phyloP scores from a whole-genome alignment of 2,888 invertebrate species.

The Hesperia comma region DNA sequence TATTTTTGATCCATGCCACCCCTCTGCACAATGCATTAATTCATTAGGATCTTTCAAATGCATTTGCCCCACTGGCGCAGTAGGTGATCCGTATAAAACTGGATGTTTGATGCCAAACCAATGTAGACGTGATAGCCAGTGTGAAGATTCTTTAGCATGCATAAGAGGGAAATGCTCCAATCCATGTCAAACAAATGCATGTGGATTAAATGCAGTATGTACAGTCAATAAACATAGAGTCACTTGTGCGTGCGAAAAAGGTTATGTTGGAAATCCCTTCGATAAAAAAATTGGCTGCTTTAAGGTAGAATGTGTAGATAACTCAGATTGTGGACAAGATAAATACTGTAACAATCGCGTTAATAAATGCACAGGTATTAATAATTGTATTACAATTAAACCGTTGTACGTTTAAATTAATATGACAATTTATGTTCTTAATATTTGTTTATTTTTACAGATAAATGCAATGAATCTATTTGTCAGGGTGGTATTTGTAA shows the following conservation, averaged over 20 bases:
- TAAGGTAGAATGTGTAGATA: conserved; percentile 92
- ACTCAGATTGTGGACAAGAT: conserved; percentile 89
- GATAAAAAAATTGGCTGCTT: conserved; percentile 92
- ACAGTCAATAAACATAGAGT: conserved; percentile 88
- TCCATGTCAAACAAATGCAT: conserved; percentile 88
- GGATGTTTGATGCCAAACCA: conserved; percentile 91
- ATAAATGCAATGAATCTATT: conserved; percentile 90
- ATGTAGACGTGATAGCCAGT: conserved; percentile 89
- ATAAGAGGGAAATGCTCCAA: conserved; percentile 90
- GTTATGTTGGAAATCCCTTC: conserved; percentile 91
- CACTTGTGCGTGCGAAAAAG: conserved; percentile 90
- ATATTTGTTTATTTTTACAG: conserved; percentile 66
- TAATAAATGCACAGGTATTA: conserved; percentile 91
- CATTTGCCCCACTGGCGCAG: conserved; percentile 89
- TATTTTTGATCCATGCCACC: conserved; percentile 89
- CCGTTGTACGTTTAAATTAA: conserved; percentile 13
- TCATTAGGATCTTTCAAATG: conserved; percentile 92
- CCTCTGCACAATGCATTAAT: conserved; percentile 91
- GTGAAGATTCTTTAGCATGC: conserved; percentile 90
- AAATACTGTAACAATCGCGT: conserved; percentile 89
- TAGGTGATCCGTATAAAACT: conserved; percentile 86
- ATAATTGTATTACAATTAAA: conserved; percentile 8
- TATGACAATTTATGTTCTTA: conserved; percentile 1
- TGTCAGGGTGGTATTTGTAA: conserved; percentile 93
- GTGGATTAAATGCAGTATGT: conserved; percentile 91